Evolutionary conservation across 2,888 invertebrate species (phyloP).

Genomic region (Cheilosia vernalis): DNA sequence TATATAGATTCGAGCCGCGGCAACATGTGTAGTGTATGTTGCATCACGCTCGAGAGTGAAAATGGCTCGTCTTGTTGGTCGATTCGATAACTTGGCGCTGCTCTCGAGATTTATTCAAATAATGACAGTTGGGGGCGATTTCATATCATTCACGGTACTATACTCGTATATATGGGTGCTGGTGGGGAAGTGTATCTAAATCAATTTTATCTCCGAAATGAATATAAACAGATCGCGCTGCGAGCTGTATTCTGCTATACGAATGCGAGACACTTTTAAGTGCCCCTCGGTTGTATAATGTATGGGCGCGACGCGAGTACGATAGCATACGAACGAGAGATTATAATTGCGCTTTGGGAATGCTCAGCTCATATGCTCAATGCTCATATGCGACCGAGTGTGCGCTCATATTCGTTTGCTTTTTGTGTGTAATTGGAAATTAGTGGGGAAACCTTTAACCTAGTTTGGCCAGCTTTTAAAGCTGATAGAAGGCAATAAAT

Average conservation of each 20-base stretch:
- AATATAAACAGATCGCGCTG: constrained; percentile 66
- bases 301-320: constrained; percentile 8
- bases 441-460: constrained; percentile 74
- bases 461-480: constrained; percentile 57
- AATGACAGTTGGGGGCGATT: constrained; percentile 39
- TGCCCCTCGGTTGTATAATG: constrained; percentile 12
- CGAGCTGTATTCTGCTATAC: constrained; percentile 33
- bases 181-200: constrained; percentile 58
- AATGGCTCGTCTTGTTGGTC: constrained; percentile 18
- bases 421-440: constrained; percentile 59
- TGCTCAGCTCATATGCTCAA: too few species aligned
- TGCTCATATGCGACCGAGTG: neutral
- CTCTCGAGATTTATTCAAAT: constrained; percentile 70
- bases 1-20: neutral
- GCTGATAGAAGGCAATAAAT: constrained; percentile 68
- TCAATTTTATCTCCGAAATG: constrained; percentile 73
- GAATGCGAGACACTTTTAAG: constrained; percentile 68
- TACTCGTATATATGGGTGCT: neutral
- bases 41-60: constrained; percentile 65
- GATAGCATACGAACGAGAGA: constrained; percentile 60
- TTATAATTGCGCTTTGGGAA: constrained; percentile 68
- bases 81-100: constrained; percentile 61
- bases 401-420: neutral
- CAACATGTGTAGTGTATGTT: constrained; percentile 48
- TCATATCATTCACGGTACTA: neutral